Base-by-base conservation (phyloP, 2,797 vertebrate genomes). In the Lepus townsendii region DNA sequence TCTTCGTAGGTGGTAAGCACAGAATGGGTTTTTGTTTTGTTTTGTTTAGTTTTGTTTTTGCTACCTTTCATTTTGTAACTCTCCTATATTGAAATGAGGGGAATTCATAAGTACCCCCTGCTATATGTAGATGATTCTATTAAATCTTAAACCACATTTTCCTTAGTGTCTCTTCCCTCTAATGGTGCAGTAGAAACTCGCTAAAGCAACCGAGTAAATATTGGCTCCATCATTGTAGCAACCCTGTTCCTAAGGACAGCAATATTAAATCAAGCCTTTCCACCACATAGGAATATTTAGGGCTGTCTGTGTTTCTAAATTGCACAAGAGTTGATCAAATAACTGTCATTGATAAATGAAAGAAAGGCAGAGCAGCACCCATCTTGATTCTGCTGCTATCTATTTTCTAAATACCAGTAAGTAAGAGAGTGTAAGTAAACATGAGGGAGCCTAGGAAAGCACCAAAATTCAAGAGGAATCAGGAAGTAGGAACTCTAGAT, bases 41-140 rank as follows among this genome's bases (percentile, higher is more conserved):
- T 57, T 57, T 57, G 13, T 73, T 77, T 35, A 35, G 35, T 35
- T 35, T 35, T 35, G 35, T 35, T 94, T 82, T 92, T 57, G 72
- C 72, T 66, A 85, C 79, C 80, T 83, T 90, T 93, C 89, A 93
- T 91, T 96, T 93, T 57, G 16, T 30, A 17, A 77, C 85, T 79
- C 30, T n/a, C n/a, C 26, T 30, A 6, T 24, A 57, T 26, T 11
- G 60, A 85, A 32, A 50, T 83, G 69, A 77, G 69, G 42, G 52
- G 24, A 11, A 38, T 79, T 63, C 75, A 7, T 47, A 68, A 92
- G 52, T 47, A 72, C 14, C 71, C 12, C 54, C 19, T 73, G 89
- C 27, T 52, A 22, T 20, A 69, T 60, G 65, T 38, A 76, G 72
- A 54, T 47, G 42, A 69, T n/a, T 63, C 71, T 71, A 32, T 30